Conservation (phyloP, 2,888 invertebrate genomes). For the Suillia variegata region DNA sequence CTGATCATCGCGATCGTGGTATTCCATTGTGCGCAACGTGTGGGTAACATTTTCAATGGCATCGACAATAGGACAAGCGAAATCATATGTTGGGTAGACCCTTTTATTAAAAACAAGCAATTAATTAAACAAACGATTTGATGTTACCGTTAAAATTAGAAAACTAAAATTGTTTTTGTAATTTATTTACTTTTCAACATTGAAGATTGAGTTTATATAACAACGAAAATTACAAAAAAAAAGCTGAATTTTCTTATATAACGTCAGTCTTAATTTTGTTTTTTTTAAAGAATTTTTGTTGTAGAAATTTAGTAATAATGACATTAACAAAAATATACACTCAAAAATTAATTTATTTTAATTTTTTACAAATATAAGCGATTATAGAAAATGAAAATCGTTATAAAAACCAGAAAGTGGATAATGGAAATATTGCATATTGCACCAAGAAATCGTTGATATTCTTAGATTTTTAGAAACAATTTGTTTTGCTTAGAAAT, state of each 20-base stretch:
- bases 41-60: conserved; percentile 97
- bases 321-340: too few species aligned
- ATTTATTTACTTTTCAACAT: background rate
- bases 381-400: too few species aligned
- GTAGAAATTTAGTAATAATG: too few species aligned
- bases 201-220: background rate
- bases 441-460: background rate
- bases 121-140: conserved; percentile 1
- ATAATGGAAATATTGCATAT: too few species aligned
- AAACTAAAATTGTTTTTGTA: background rate
- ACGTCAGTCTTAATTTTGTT: too few species aligned
- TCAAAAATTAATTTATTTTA: too few species aligned
- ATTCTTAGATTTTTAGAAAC: too few species aligned
- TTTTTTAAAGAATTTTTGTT: too few species aligned
- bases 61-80: conserved; percentile 99
- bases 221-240: background rate
- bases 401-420: background rate
- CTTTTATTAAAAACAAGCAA: too few species aligned
- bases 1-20: conserved; percentile 96
- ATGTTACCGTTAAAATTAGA: background rate
- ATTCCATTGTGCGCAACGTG: conserved; percentile 96
- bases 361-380: too few species aligned
- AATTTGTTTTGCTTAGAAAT: background rate
- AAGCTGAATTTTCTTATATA: too few species aligned
- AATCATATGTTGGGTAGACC: conserved; percentile 99